These are phyloP conservation scores for Peromyscus attwateri DNA, from an alignment of 2,797 vertebrate species.

Conservation along the genomic window DNA sequence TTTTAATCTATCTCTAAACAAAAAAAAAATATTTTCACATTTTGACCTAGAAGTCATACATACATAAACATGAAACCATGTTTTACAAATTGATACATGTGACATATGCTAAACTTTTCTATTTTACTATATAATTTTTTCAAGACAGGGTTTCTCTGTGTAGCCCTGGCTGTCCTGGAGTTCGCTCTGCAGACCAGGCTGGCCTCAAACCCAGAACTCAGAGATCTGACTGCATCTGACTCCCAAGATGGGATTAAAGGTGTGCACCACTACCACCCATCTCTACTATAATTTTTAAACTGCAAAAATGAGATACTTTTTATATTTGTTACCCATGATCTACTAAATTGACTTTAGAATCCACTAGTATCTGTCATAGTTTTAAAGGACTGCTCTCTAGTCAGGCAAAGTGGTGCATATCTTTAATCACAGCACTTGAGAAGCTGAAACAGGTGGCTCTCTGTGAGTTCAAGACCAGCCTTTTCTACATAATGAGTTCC, in stretches of 20 bases:
- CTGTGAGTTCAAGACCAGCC: neutral
- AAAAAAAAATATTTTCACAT: constrained; percentile 5
- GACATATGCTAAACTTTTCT: neutral
- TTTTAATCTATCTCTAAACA: constrained; percentile 44
- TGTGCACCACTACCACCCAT: neutral
- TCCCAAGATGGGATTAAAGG: neutral
- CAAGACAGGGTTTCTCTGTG: neutral
- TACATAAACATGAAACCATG: neutral
- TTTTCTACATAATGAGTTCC: neutral
- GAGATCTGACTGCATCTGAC: neutral
- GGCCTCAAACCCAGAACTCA: neutral
- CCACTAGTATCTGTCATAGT: neutral
- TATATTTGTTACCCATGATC: neutral
- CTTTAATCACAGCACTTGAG: too few relatives aligned
- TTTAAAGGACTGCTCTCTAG: neutral
- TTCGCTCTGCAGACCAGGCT: neutral
- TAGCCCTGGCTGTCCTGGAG: neutral
- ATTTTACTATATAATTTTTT: neutral
- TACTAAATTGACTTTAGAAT: constrained; percentile 35
- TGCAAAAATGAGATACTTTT: neutral
- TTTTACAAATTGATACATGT: neutral
- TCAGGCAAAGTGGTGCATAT: neutral
- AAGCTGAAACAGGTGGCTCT: too few relatives aligned
- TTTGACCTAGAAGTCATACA: neutral
- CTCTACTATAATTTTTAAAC: neutral